A percentile compares a stretch with the other conserved stretches of the same genome.
phyloP scores from a whole-genome alignment of 1,140 invertebrate species.

The Euura lappo region DNA sequence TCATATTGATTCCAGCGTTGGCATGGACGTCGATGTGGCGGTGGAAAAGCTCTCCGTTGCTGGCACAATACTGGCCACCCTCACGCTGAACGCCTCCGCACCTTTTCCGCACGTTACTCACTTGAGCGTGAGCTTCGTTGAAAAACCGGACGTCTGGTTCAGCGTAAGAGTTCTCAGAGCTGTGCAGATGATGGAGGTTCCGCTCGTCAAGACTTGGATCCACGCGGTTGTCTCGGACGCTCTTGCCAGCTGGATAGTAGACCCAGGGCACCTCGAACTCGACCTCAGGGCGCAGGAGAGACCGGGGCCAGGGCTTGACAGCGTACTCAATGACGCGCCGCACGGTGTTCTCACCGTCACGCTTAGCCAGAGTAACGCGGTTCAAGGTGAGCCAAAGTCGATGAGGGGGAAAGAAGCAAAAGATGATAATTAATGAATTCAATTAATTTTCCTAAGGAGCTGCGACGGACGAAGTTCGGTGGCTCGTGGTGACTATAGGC shows the following conservation, averaged over 20 bases:
- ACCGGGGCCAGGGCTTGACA: slow-evolving; percentile 47
- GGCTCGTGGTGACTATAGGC: slow-evolving; percentile 58
- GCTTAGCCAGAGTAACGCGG: slow-evolving; percentile 41
- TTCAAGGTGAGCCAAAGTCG: slow-evolving; percentile 24
- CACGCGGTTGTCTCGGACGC: slow-evolving; percentile 64
- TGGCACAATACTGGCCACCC: slow-evolving; percentile 58
- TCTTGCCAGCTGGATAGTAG: slow-evolving; percentile 63
- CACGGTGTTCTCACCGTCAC: slow-evolving; percentile 62
- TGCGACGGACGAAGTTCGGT: slow-evolving; percentile 48
- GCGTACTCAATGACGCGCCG: slow-evolving; percentile 43
- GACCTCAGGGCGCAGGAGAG: slow-evolving; percentile 56
- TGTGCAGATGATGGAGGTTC: slow-evolving; percentile 66
- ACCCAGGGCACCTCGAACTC: slow-evolving; percentile 62
- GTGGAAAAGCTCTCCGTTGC: slow-evolving; percentile 62
- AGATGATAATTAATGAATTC: neutral
- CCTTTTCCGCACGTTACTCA: slow-evolving; percentile 65
- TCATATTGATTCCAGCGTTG: slow-evolving; percentile 40
- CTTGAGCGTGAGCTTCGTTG: slow-evolving; percentile 60
- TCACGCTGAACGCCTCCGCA: slow-evolving; percentile 59
- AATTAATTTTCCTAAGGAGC: slow-evolving; percentile 24
- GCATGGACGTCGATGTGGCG: slow-evolving; percentile 57
- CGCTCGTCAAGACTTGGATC: slow-evolving; percentile 65
- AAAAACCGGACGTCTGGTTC: slow-evolving; percentile 66
- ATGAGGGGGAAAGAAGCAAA: slow-evolving; percentile 16
- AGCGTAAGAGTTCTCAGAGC: slow-evolving; percentile 58